A percentile compares a stretch with the other conserved stretches of the same genome.
phyloP scores from a whole-genome alignment of 2,797 vertebrate genomes.

The Eulemur coronatus region DNA sequence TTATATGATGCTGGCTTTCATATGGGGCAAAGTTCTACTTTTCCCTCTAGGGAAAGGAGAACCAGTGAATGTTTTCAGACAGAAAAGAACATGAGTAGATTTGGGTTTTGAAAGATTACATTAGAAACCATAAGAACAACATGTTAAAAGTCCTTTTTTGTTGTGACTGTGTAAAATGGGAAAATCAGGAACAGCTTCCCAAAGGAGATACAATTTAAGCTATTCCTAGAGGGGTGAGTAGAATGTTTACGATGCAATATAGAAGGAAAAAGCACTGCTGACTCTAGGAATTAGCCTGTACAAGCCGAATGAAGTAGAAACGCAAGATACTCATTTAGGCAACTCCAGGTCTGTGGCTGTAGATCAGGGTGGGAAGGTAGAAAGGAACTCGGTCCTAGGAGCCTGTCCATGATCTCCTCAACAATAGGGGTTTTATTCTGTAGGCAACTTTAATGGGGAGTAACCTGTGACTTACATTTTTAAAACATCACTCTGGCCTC shows the following conservation, averaged over 20 bases:
- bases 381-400: not conserved
- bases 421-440: not conserved
- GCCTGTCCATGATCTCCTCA: fast-evolving
- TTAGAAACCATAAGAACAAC: not conserved
- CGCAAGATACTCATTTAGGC: not conserved
- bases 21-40: not conserved
- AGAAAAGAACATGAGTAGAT: not conserved
- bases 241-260: not conserved
- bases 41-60: not conserved
- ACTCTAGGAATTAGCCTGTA: not conserved
- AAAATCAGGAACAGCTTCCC: not conserved
- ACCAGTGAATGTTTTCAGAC: not conserved
- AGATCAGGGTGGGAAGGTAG: not conserved
- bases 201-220: not conserved
- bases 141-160: not conserved
- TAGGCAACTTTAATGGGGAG: not conserved
- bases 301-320: not conserved
- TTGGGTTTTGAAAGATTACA: not conserved
- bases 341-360: not conserved
- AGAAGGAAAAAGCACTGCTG: not conserved
- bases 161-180: not conserved
- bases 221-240: not conserved
- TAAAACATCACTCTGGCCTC: not conserved
- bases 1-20: not conserved
- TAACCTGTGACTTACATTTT: not conserved